These are phyloP conservation scores for Formica selysi DNA, from an alignment of 1,140 invertebrate genomes.

Conservation along the genomic window DNA sequence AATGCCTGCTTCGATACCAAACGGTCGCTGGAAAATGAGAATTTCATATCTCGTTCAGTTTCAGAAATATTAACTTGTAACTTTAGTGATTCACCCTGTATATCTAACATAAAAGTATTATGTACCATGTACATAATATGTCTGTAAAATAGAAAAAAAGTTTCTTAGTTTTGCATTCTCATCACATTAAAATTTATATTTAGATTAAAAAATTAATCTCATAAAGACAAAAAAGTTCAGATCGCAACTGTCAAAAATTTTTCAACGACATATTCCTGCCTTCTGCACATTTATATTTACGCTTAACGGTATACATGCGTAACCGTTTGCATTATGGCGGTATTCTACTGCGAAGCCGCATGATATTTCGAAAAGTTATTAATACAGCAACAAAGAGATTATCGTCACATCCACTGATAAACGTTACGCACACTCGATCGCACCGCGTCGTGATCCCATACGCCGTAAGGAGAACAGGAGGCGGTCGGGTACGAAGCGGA, in stretches of 20 bases:
- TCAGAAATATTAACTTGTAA: too few relatives aligned
- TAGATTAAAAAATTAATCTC: background rate
- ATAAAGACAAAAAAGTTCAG: background rate
- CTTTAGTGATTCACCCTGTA: too few relatives aligned
- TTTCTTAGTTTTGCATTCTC: background rate
- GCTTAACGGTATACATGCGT: background rate
- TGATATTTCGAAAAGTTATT: constrained; percentile 35
- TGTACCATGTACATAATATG: background rate
- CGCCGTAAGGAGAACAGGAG: constrained; percentile 1
- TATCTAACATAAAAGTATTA: background rate
- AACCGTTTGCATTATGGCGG: background rate
- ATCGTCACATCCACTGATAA: constrained; percentile 58
- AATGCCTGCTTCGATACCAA: too few relatives aligned
- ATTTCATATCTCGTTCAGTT: too few relatives aligned
- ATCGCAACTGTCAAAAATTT: background rate
- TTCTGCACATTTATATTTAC: background rate
- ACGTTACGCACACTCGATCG: constrained; percentile 35
- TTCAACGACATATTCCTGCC: background rate
- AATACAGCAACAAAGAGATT: constrained; percentile 32
- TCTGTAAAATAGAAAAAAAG: background rate
- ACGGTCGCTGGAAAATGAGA: too few relatives aligned
- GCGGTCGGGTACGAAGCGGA: constrained; percentile 19
- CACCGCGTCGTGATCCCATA: background rate
- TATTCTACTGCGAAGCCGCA: background rate
- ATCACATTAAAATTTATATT: background rate